Conservation (phyloP, 2,113 vertebrate species). For the Octodon degus region DNA sequence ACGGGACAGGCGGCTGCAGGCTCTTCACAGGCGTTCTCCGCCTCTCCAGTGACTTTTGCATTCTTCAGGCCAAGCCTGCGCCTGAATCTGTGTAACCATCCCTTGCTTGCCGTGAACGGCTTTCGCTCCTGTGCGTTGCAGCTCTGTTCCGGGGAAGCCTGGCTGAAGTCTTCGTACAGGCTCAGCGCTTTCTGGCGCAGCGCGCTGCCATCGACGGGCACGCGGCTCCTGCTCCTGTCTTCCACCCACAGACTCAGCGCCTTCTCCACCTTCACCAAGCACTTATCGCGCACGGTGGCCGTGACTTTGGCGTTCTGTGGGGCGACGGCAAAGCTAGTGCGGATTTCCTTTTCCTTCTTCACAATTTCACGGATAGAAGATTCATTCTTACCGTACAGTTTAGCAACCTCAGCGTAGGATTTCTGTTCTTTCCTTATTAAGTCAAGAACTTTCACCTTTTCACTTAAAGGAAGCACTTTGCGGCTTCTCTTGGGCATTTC, state of each 20-base stretch:
- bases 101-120: background rate
- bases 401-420: background rate
- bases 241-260: background rate
- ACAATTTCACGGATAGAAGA: background rate
- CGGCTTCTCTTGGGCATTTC: background rate
- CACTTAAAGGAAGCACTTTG: background rate
- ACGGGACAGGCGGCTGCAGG: background rate
- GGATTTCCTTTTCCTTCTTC: background rate
- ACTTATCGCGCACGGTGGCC: background rate
- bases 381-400: background rate
- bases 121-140: accelerated
- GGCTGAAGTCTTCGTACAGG: background rate
- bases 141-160: background rate
- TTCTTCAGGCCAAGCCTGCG: background rate
- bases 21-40: background rate
- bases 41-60: background rate
- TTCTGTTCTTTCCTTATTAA: background rate
- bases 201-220: background rate
- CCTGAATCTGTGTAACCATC: background rate
- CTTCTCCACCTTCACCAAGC: background rate
- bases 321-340: background rate
- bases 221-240: background rate
- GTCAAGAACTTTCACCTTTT: background rate
- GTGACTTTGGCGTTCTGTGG: background rate
- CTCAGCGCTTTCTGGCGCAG: background rate